Conservation (phyloP, 1,140 invertebrate genomes). For the Pseudomyrmex gracilis region DNA sequence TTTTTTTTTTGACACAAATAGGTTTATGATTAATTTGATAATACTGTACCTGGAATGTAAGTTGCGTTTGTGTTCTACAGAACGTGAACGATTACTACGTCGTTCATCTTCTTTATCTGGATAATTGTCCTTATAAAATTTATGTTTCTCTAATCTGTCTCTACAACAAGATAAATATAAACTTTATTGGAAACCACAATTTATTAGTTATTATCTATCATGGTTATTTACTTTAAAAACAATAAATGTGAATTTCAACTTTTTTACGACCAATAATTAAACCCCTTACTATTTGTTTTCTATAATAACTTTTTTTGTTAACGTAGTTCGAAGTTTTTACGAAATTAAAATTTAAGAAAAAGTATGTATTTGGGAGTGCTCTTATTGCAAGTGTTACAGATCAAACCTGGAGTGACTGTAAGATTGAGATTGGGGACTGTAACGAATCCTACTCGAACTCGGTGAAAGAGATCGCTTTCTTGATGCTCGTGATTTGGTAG, state of each 20-base stretch:
- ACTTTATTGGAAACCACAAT: neutral
- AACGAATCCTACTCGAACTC: conserved; percentile 34
- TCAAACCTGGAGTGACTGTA: conserved; percentile 56
- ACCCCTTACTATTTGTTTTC: conserved; percentile 58
- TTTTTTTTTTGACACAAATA: no score
- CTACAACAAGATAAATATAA: conserved; percentile 3
- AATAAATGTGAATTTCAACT: conserved; percentile 14
- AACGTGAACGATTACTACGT: conserved; percentile 50
- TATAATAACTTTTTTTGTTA: neutral
- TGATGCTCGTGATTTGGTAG: conserved; percentile 16
- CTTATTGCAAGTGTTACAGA: neutral
- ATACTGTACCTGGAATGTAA: conserved; percentile 52
- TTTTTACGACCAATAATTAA: conserved; percentile 25
- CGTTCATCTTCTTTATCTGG: conserved; percentile 14
- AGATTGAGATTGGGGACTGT: conserved; percentile 15
- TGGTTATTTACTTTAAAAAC: neutral
- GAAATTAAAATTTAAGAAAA: neutral
- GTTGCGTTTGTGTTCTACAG: conserved; percentile 47
- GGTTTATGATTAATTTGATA: neutral
- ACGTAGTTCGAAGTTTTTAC: neutral
- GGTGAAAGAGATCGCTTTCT: conserved; percentile 56
- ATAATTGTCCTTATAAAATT: conserved; percentile 40
- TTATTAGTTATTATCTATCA: conserved; percentile 4
- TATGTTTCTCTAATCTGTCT: conserved; percentile 24
- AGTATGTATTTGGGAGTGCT: neutral